Conservation (phyloP, 2,113 vertebrate species). For the Cephalopterus ornatus region DNA sequence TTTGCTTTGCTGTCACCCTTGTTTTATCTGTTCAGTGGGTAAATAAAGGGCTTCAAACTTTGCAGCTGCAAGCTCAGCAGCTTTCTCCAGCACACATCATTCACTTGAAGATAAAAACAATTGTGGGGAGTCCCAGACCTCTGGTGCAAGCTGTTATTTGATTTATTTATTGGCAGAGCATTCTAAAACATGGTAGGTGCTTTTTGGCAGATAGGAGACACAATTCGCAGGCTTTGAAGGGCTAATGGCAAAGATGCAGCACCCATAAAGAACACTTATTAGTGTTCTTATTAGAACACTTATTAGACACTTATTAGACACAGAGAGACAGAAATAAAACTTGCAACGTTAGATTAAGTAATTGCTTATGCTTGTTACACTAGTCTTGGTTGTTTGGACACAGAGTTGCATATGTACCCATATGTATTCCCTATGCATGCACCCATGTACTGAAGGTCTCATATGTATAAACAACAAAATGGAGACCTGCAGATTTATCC, state of each 20-base stretch:
- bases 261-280: background rate
- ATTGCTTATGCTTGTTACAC: background rate
- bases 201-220: background rate
- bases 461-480: background rate
- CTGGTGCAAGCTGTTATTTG: background rate
- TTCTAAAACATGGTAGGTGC: background rate
- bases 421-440: background rate
- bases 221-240: background rate
- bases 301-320: no score
- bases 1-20: background rate
- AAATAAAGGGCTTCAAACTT: slow-evolving; percentile 17
- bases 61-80: slow-evolving; percentile 37
- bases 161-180: slow-evolving; percentile 31
- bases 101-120: background rate
- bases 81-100: slow-evolving; percentile 5
- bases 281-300: no score
- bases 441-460: background rate
- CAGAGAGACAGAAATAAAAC: background rate
- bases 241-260: background rate
- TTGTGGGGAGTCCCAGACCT: background rate
- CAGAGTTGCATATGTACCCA: background rate
- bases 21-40: background rate
- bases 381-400: background rate
- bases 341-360: background rate
- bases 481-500: background rate